These are phyloP conservation scores for Potamarius usumacintae DNA, from an alignment of 2,113 vertebrate genomes.

Conservation along the genomic window DNA sequence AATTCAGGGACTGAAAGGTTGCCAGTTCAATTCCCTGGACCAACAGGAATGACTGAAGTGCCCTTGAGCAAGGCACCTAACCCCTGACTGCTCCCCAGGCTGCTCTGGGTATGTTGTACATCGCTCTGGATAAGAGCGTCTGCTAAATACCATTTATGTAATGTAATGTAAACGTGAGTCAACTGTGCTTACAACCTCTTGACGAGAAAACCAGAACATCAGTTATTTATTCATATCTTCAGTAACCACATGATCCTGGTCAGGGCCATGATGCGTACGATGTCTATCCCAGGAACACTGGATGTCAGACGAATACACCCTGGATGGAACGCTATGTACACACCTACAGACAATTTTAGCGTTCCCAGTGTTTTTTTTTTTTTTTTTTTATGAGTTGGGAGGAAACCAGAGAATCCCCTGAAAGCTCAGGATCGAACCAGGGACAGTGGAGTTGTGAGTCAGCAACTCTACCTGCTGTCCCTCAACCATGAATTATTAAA, in stretches of 20 bases:
- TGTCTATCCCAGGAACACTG: neutral
- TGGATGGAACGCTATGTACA: neutral
- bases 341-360: neutral
- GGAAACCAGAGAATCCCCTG: neutral
- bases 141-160: too few species aligned
- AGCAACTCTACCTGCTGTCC: neutral
- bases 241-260: neutral
- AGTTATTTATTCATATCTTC: neutral
- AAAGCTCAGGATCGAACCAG: neutral
- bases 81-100: too few species aligned
- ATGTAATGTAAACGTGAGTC: neutral
- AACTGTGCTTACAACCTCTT: neutral
- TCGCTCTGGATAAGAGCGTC: too few species aligned
- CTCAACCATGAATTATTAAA: neutral
- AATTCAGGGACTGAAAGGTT: too few species aligned
- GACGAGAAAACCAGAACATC: neutral
- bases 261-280: neutral
- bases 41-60: too few species aligned
- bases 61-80: too few species aligned
- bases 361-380: neutral
- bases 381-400: neutral
- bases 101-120: too few species aligned
- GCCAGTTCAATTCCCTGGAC: too few species aligned
- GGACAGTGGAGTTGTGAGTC: neutral
- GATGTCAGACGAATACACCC: neutral